phyloP scores from a whole-genome alignment of 2,797 vertebrate genomes.

The Falco rusticolus region DNA sequence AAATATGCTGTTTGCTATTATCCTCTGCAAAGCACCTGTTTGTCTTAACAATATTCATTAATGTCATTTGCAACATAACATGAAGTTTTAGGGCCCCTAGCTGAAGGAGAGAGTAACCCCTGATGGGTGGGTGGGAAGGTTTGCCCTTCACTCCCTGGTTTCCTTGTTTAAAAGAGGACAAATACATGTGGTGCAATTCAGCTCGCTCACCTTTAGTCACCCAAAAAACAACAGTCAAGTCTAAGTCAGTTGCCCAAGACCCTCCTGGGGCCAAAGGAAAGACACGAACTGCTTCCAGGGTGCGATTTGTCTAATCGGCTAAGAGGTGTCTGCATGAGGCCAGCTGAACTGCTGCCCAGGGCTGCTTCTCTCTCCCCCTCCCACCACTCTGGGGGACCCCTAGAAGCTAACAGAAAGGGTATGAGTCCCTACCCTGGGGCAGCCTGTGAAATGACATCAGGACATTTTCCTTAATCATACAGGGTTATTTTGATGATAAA shows the following conservation, averaged over 20 bases:
- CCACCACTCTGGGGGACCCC: not conserved
- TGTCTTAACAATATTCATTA: not conserved
- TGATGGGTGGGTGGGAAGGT: not conserved
- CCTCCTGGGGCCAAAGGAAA: not conserved
- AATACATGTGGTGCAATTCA: not conserved
- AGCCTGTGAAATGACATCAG: not conserved
- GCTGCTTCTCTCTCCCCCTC: not conserved
- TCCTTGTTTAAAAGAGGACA: not conserved
- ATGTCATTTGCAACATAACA: not conserved
- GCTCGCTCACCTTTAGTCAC: not conserved
- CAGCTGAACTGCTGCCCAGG: not conserved
- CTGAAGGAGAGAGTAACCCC: not conserved
- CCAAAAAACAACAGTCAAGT: not conserved
- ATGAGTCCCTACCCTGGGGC: too few species aligned
- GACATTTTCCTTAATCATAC: not conserved
- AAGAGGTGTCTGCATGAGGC: fast-evolving
- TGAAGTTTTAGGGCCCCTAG: not conserved
- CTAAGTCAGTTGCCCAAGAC: not conserved
- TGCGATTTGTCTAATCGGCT: not conserved
- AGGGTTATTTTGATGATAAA: not conserved
- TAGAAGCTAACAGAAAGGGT: not conserved
- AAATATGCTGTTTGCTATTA: not conserved
- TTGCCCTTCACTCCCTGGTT: not conserved
- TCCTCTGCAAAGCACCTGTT: not conserved
- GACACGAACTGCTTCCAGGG: not conserved